phyloP scores from a whole-genome alignment of 2,797 vertebrate genomes.

The Cyclura pinguis region DNA sequence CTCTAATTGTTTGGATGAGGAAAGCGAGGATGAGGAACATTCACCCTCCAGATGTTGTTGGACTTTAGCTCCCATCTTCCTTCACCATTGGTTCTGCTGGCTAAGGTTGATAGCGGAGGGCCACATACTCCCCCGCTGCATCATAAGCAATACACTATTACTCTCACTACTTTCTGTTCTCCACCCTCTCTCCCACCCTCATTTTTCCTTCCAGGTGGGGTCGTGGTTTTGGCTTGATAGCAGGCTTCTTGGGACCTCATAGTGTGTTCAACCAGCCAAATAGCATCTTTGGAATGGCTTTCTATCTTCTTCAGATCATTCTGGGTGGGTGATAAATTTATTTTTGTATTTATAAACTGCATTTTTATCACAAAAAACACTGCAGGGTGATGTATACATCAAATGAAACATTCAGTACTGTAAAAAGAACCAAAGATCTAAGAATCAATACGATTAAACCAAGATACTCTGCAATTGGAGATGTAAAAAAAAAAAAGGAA shows the following conservation, averaged over 20 bases:
- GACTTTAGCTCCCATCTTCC: not conserved
- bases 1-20: not conserved
- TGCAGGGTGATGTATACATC: too few relatives aligned
- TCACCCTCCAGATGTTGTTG: not conserved
- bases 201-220: conserved; percentile 83
- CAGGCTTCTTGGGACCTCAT: conserved; percentile 80
- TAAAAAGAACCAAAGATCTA: not conserved
- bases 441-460: not conserved
- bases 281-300: conserved; percentile 89
- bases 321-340: conserved; percentile 81
- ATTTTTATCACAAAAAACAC: not conserved
- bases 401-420: not conserved
- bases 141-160: not conserved
- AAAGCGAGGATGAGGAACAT: not conserved
- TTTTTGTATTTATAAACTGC: not conserved
- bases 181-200: too few relatives aligned
- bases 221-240: conserved; percentile 90
- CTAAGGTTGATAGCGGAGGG: not conserved
- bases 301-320: conserved; percentile 87
- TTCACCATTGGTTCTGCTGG: not conserved
- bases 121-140: not conserved
- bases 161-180: not conserved
- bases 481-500: not conserved
- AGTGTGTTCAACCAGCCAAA: conserved; percentile 90
- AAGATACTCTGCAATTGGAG: not conserved